Conservation (phyloP, 2,113 vertebrate species). For the Gasterosteus aculeatus region DNA sequence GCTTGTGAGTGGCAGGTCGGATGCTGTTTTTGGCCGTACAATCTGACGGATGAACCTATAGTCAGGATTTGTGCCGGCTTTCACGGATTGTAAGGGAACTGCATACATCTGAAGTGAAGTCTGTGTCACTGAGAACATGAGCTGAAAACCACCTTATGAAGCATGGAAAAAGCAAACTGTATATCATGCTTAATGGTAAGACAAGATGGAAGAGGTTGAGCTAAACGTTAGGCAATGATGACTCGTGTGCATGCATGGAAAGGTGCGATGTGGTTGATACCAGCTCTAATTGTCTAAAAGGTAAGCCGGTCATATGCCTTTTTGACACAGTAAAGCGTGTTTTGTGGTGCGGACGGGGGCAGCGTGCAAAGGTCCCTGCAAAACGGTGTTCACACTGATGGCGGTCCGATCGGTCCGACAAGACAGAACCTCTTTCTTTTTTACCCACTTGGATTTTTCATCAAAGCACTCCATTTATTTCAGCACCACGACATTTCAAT, state of each 20-base stretch:
- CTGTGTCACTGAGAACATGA: constrained; percentile 25
- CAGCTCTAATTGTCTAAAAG: not conserved
- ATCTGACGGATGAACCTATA: constrained; percentile 36
- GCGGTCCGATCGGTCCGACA: not conserved
- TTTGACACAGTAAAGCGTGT: not conserved
- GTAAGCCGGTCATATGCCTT: constrained; percentile 6
- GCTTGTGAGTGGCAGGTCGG: constrained; percentile 11
- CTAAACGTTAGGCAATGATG: constrained; percentile 19
- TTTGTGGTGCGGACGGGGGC: not conserved
- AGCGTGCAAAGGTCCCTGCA: not conserved
- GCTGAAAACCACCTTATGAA: constrained; percentile 24
- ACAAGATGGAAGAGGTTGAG: constrained; percentile 22
- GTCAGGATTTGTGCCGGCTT: constrained; percentile 18
- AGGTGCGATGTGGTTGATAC: not conserved
- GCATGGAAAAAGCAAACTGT: constrained; percentile 34
- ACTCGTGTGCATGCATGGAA: constrained; percentile 41
- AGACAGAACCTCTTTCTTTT: not conserved
- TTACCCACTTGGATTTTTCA: not conserved
- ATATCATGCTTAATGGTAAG: constrained; percentile 28
- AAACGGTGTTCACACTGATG: not conserved
- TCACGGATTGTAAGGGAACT: constrained; percentile 22
- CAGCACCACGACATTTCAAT: not conserved
- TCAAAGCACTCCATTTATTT: not conserved
- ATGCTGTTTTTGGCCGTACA: constrained; percentile 7
- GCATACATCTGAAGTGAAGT: constrained; percentile 22